Conservation (phyloP, 2,113 vertebrate genomes). For the Rhea americana region DNA sequence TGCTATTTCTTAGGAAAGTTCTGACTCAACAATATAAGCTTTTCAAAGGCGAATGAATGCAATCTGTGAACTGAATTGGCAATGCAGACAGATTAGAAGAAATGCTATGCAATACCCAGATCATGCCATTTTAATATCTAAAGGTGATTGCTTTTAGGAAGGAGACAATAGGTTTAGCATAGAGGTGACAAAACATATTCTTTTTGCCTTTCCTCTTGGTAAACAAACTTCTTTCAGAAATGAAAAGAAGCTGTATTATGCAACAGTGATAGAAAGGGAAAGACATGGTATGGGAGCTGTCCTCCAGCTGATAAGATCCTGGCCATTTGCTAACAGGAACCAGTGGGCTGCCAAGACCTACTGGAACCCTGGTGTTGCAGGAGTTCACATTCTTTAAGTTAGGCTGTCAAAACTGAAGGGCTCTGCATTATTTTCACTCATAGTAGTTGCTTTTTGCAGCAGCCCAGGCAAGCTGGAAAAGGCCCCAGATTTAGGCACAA, state of each 20-base stretch:
- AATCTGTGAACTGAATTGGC: constrained; percentile 69
- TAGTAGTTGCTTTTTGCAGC: not conserved
- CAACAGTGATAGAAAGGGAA: constrained; percentile 49
- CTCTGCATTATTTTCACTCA: not conserved
- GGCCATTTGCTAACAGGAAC: not conserved
- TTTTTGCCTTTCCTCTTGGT: constrained; percentile 70
- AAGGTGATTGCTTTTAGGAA: constrained; percentile 75
- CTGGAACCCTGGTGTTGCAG: not conserved
- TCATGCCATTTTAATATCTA: constrained; percentile 64
- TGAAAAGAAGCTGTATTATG: constrained; percentile 69
- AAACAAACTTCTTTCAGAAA: constrained; percentile 73
- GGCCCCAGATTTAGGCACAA: not conserved
- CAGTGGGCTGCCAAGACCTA: not conserved
- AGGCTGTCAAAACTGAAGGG: not conserved
- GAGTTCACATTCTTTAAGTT: not conserved
- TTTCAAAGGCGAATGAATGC: constrained; percentile 73
- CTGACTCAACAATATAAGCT: constrained; percentile 68
- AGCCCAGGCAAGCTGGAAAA: not conserved
- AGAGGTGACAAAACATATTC: constrained; percentile 74
- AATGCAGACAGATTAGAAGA: constrained; percentile 67
- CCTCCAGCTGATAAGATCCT: constrained; percentile 26
- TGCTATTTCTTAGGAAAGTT: constrained; percentile 74
- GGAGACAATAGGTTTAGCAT: constrained; percentile 68
- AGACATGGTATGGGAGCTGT: constrained; percentile 4
- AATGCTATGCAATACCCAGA: constrained; percentile 52